Conservation (phyloP, 23 tunicate genomes). For the Styela plicata region DNA sequence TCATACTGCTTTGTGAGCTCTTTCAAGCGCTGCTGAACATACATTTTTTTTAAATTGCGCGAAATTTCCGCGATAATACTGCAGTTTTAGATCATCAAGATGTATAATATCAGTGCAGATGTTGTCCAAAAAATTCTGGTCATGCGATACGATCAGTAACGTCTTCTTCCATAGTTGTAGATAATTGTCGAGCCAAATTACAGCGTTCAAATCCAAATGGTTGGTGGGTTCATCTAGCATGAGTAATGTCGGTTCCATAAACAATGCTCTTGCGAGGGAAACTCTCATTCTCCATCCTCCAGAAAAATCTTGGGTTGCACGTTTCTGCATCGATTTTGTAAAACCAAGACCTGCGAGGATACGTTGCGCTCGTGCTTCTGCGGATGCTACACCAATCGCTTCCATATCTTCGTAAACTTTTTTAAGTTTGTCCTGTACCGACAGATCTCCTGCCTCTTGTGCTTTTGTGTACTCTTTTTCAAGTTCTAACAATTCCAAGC, state of each 20-base stretch:
- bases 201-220: constrained; percentile 98
- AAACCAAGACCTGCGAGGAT: constrained; percentile 98
- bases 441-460: constrained; percentile 80
- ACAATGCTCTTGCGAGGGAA: constrained; percentile 94
- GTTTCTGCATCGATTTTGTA: constrained; percentile 79
- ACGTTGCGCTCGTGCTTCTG: constrained; percentile 90
- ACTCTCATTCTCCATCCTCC: constrained; percentile 99
- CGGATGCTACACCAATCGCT: constrained; percentile 90
- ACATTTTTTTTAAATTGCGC: constrained; percentile 92
- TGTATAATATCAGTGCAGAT: constrained; percentile 96
- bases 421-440: constrained; percentile 77
- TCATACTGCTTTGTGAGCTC: constrained; percentile 88
- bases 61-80: constrained; percentile 89
- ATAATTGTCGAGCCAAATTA: constrained; percentile 98
- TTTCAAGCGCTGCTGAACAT: constrained; percentile 53
- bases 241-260: constrained; percentile 92
- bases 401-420: constrained; percentile 94
- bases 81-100: constrained; percentile 76
- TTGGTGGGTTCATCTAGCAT: constrained; percentile 99
- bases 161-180: constrained; percentile 97
- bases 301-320: constrained; percentile 94
- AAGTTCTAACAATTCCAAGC: constrained; percentile 53
- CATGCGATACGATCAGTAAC: constrained; percentile 94
- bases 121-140: constrained; percentile 91
- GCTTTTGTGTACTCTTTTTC: constrained; percentile 59